Evolutionary conservation across 2,888 invertebrate genomes (phyloP), one percentile per base, ranked within the genome.

Genomic region (Hyalella azteca): DNA sequence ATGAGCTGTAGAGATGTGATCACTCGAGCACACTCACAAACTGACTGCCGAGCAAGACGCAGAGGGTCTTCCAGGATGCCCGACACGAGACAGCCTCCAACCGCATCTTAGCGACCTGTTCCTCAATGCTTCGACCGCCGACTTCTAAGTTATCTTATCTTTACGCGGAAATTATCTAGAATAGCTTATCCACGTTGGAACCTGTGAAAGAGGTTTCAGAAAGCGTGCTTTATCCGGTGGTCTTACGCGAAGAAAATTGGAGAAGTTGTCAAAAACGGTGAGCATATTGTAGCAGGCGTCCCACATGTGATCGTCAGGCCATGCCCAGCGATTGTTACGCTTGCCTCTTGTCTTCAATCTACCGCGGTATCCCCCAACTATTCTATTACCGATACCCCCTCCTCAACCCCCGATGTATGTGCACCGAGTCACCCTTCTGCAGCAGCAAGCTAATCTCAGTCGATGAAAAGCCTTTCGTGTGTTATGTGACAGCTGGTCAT

Each of bases 11-110:
- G 66, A 36, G 66, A 66, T 66, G 36, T 66, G 66, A 66, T 36
- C 66, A 66, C 66, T 36, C 36, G 66, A 66, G 66, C 66, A 66
- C 66, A 66, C 66, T 66, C 66, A 66, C 66, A 66, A 66, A 66
- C 36, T 32, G 66, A 66, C 66, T 66, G 66, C 36, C 36, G 22
- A 19, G 36, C 19, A 36, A 32, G 19, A 66, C 36, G 26, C 66
- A 36, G 66, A 66, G 66, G 66, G 66, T 66, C 66, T 36, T 0
- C 15, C 66, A 36, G 59, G 32, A 36, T 45, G 29, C 66, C 66
- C 29, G 32, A 36, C 36, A 36, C 5, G 36, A 32, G 39, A 32
- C 5, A 11, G 36, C 39, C n/a, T n/a, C n/a, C 4, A 66, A 32
- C 66, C 66, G 36, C 66, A 66, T 66, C 39, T 36, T 36, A 36